Conservation (phyloP, 92 coral and sea anemone species). For the Palythoa heliodiscus region DNA sequence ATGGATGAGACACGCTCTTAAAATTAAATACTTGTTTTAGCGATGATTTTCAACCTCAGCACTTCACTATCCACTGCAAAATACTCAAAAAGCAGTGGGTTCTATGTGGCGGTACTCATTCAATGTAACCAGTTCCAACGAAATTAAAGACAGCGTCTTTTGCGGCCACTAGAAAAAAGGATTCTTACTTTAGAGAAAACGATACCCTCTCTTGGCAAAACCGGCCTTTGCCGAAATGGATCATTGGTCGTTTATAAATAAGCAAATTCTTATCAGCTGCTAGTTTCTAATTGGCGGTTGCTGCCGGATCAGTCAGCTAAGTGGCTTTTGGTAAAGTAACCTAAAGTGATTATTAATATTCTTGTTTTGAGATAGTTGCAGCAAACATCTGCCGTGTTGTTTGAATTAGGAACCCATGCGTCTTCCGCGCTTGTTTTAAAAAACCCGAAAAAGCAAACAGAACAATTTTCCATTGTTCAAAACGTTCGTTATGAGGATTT, state of each 20-base stretch:
- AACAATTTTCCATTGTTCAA: background rate
- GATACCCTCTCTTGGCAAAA: background rate
- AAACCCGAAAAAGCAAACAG: background rate
- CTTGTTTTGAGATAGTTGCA: background rate
- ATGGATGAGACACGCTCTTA: background rate
- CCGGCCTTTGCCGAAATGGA: background rate
- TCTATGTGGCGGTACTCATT: background rate
- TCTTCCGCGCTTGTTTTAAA: background rate
- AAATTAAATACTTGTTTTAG: background rate
- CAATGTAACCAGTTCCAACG: background rate
- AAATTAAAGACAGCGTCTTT: background rate
- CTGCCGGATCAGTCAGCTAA: slow-evolving; percentile 5
- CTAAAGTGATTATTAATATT: background rate
- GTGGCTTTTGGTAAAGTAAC: slow-evolving; percentile 24
- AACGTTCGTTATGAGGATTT: background rate
- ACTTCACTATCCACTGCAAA: background rate
- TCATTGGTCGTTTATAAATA: background rate
- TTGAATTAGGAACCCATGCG: background rate
- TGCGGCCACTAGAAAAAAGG: slow-evolving; percentile 10
- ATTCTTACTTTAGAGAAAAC: background rate
- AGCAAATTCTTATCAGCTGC: background rate
- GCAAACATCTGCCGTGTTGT: background rate
- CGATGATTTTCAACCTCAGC: background rate
- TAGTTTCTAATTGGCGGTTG: background rate
- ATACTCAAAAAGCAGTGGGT: too few species aligned